Evolutionary conservation across 2,888 invertebrate genomes (phyloP), one percentile per base, ranked within the genome.

Genomic region (Morpho achilles): DNA sequence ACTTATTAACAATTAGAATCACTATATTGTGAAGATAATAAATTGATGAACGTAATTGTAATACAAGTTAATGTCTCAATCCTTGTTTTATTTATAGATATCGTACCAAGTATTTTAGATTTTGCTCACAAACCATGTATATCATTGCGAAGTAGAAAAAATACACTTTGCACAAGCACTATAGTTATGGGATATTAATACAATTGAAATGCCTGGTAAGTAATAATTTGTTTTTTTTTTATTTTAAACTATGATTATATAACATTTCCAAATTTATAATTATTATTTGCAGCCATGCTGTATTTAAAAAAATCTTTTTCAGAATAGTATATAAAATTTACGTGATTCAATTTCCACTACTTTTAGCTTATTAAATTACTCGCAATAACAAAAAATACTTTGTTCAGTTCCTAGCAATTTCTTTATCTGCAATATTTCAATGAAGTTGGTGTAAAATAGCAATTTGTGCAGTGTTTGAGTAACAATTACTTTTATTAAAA

Each of bases 41-140:
- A 74, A 84, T 32, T 32, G 32, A 32, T 32, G 59, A 56, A 59
- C 57, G 50, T 61, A 63, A 61, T 63, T 63, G 81, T 85, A 87
- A 86, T 87, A 87, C 79, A 87, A 80, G 71, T 79, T 87, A 87
- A 87, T 77, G 80, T 76, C 63, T 61, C 55, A 54, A 64, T 56
- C 53, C 52, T 62, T 65, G 66, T 67, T 67, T 66, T 64, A 66
- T 66, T 66, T 65, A 48, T 40, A 51, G 45, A 46, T 56, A 56
- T 51, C 54, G 58, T 39, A 60, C 56, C 50, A 61, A 53, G 49
- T 41, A 56, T 56, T 57, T 48, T 63, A 58, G 53, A 47, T 53
- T 55, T 53, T 46, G 53, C 8, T 48, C 61, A 63, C 56, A 56
- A 55, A 60, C 57, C 62, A 61, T 60, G 47, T 53, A 51, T 54